These are phyloP conservation scores for Scelioninae gen. 1 DNA, from an alignment of 2,888 invertebrate genomes.

Conservation along the genomic window DNA sequence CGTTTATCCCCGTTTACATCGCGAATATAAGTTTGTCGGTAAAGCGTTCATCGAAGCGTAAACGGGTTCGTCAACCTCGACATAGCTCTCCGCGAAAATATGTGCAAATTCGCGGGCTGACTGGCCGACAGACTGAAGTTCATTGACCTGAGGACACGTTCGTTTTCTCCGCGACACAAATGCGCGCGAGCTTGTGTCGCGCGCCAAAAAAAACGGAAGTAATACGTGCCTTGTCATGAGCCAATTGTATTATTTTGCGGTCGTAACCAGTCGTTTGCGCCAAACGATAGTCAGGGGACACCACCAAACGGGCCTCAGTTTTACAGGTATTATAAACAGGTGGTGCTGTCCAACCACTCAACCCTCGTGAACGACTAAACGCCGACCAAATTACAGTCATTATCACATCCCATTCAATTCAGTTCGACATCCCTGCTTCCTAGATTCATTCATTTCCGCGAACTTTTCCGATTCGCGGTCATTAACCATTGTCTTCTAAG, in stretches of 20 bases:
- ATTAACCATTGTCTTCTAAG: neutral
- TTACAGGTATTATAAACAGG: slow-evolving; percentile 51
- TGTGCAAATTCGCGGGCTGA: slow-evolving; percentile 33
- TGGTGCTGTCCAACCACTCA: slow-evolving; percentile 33
- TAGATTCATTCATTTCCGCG: slow-evolving; percentile 46
- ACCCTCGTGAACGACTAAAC: slow-evolving; percentile 48
- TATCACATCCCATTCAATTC: slow-evolving; percentile 39
- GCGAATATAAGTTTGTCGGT: slow-evolving; percentile 75
- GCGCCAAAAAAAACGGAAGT: slow-evolving; percentile 52
- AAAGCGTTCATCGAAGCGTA: slow-evolving; percentile 75
- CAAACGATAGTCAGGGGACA: slow-evolving; percentile 2
- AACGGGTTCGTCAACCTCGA: slow-evolving; percentile 77
- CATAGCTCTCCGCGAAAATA: slow-evolving; percentile 63
- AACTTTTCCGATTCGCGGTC: slow-evolving; percentile 10
- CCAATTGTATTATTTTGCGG: slow-evolving; percentile 63
- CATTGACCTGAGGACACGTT: slow-evolving; percentile 41
- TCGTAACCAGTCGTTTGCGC: slow-evolving; percentile 48
- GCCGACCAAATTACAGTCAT: slow-evolving; percentile 49
- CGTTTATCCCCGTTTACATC: slow-evolving; percentile 77
- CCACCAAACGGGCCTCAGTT: slow-evolving; percentile 33
- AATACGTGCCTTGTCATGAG: slow-evolving; percentile 32
- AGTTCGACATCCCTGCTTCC: slow-evolving; percentile 5
- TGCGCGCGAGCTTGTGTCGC: slow-evolving; percentile 5
- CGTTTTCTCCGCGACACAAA: slow-evolving; percentile 43
- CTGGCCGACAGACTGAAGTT: slow-evolving; percentile 27